Base-by-base conservation (phyloP, 1,140 invertebrate genomes). In the Drosophila ananassae region DNA sequence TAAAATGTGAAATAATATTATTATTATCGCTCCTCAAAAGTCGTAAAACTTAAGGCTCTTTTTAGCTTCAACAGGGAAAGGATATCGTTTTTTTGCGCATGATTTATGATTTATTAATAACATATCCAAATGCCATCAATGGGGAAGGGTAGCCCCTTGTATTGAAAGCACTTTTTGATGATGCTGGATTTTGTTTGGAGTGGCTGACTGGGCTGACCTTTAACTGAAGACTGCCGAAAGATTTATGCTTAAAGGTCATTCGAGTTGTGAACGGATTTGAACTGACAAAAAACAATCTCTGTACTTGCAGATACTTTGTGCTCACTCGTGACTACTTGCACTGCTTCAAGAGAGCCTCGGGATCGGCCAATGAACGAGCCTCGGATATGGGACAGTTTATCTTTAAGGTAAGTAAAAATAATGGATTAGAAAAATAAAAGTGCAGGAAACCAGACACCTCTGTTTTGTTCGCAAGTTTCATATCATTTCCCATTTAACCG, bases 361-460 rank as follows among this genome's bases (percentile, higher is more conserved):
- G 93, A 48, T 91, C 91, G 51, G 91, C 90, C 24, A 90, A 93
- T 28, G 93, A 95, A 77, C 92, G 94, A 55, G 94, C 95, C 61
- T 95, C 95, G 4, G 94, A 95, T 80, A 95, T 95, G 95, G 95
- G 95, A 54, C 94, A 94, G 78, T 95, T 95, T 89, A 93, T 95
- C 57, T 95, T 95, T 91, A 95, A 95, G 93, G 94, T 94, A 91
- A 92, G 89, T 63, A 32, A 12, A 17, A 32, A 50, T 8, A 22
- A 24, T 2, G 17, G 30, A 61, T 30, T 8, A 48, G 44, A 52
- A 5, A 37, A 41, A 7, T 32, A 39, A 9, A 21, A 48, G 22
- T 41, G 13, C 34, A 21, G 37, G 21, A 22, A 71, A 37, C 3
- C 25, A 59, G 46, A 37, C 34, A 22, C 8, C 17, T 12, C 1